Base-by-base conservation (phyloP, 1,140 invertebrate genomes). In the Hestina assimilis region DNA sequence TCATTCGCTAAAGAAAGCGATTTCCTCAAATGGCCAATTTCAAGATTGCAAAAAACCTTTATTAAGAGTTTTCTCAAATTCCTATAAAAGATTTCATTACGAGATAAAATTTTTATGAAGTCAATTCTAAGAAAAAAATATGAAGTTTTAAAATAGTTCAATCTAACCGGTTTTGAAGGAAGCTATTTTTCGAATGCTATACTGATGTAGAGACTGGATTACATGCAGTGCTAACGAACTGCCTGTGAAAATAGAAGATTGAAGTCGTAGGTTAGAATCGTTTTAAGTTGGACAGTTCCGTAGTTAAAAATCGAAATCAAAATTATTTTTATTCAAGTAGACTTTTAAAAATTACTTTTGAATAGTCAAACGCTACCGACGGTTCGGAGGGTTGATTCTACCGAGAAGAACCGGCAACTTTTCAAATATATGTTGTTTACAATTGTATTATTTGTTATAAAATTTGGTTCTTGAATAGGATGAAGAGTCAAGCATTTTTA, bases 161-260 rank as follows among this genome's bases (percentile, higher is more conserved):
- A 40, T 26, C 33, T 40, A 40, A 24, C 15, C 41, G 14, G 21
- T 26, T 8, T 51, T 35, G 33, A 51, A 41, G 41, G 48, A 38
- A 40, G 41, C 12, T 20, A 51, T 24, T 5, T 9, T 20, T 1
- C 28, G 11, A 33, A 33, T 47, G 5, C 19, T 47, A 47, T 47
- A 46, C 45, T 33, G 24, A 29, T 46, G n/a, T 31, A 20, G 20
- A 23, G 41, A 51, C 33, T 12, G 47, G 45, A 43, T 59, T 50
- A 59, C 56, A 52, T 42, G 29, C 38, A 26, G 56, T 21, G 48
- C 56, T 59, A 59, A 59, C 56, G 56, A 59, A 59, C 56, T 59
- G 56, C 41, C 8, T 28, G 47, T 26, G 35, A 51, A 59, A 59
- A 59, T 59, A 59, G 47, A 59, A 29, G 48, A 50, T 8, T 28